Evolutionary conservation across 2,888 invertebrate genomes (phyloP).

Genomic region (Agonopterix subpropinquella): DNA sequence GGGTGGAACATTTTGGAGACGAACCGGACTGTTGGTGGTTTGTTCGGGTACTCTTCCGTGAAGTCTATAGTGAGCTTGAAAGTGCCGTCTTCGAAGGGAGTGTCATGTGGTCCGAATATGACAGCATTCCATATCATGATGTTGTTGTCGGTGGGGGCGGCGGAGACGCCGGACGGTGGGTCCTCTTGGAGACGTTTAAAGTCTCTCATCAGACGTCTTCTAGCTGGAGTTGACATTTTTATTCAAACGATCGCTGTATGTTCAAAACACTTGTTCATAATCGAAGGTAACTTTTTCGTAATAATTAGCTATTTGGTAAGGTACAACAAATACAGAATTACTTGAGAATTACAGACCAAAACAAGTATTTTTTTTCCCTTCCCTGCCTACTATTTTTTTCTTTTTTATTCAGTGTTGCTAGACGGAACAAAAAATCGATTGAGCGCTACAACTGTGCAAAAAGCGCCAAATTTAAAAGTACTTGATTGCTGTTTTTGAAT

Average conservation of each 20-base stretch:
- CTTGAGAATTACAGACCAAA: too few species aligned
- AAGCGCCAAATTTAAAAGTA: too few species aligned
- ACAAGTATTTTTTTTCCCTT: too few species aligned
- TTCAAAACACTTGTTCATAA: slow-evolving; percentile 39
- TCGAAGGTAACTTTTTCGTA: slow-evolving; percentile 50
- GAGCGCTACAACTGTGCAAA: too few species aligned
- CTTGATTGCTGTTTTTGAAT: too few species aligned
- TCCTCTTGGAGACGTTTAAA: slow-evolving; percentile 99
- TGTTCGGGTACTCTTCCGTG: slow-evolving; percentile 99
- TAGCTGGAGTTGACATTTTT: slow-evolving; percentile 97
- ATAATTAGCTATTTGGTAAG: slow-evolving; percentile 14
- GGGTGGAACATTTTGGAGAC: slow-evolving; percentile 99
- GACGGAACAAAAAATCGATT: too few species aligned
- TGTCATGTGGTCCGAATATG: slow-evolving; percentile 99
- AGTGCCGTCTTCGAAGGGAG: slow-evolving; percentile 99
- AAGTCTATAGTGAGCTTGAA: slow-evolving; percentile 99
- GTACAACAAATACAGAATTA: too few species aligned
- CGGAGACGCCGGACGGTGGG: slow-evolving; percentile 99
- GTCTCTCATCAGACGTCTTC: slow-evolving; percentile 99
- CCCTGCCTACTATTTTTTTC: too few species aligned
- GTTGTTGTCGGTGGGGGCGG: slow-evolving; percentile 99
- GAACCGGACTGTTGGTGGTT: slow-evolving; percentile 99
- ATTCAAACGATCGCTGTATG: slow-evolving; percentile 29
- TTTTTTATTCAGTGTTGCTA: too few species aligned
- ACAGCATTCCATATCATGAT: slow-evolving; percentile 99